Evolutionary conservation across 2,113 vertebrate genomes (phyloP).

Genomic region (Rhinolophus ferrumequinum): DNA sequence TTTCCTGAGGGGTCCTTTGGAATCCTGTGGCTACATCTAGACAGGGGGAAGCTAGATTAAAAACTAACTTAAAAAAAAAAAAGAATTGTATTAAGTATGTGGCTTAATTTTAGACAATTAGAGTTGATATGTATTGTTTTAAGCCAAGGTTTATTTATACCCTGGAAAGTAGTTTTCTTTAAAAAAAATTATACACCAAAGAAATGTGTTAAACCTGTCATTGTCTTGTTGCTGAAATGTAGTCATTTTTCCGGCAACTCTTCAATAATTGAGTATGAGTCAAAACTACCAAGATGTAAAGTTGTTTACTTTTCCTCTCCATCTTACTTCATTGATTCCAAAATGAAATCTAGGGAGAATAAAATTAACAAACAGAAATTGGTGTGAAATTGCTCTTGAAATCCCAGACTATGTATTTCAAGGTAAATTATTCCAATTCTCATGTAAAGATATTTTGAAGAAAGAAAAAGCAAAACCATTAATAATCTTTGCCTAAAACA

Average conservation of each 20-base stretch:
- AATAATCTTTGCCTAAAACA: constrained; percentile 19
- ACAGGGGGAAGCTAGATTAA: constrained; percentile 38
- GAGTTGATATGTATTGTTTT: neutral
- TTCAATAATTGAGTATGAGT: constrained; percentile 28
- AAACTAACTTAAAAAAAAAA: neutral
- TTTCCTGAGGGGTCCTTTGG: neutral
- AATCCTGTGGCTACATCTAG: constrained; percentile 24
- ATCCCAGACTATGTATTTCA: neutral
- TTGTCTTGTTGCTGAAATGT: constrained; percentile 19
- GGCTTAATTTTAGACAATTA: constrained; percentile 53
- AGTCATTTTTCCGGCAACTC: constrained; percentile 23
- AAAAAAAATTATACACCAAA: neutral
- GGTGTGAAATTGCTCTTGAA: constrained; percentile 47
- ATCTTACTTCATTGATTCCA: neutral
- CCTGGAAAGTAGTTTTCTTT: constrained; percentile 32
- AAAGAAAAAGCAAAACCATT: neutral
- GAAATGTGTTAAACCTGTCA: neutral
- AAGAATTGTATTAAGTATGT: neutral
- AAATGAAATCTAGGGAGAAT: constrained; percentile 31
- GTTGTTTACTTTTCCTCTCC: constrained; percentile 1
- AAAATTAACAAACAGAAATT: constrained; percentile 8
- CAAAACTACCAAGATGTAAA: neutral
- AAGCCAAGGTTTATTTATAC: constrained; percentile 19
- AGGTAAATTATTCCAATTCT: constrained; percentile 18
- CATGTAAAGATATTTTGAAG: neutral